Evolutionary conservation across 2,113 vertebrate genomes (phyloP), one percentile per base, ranked within the genome.

Genomic region (Rostratula benghalensis): DNA sequence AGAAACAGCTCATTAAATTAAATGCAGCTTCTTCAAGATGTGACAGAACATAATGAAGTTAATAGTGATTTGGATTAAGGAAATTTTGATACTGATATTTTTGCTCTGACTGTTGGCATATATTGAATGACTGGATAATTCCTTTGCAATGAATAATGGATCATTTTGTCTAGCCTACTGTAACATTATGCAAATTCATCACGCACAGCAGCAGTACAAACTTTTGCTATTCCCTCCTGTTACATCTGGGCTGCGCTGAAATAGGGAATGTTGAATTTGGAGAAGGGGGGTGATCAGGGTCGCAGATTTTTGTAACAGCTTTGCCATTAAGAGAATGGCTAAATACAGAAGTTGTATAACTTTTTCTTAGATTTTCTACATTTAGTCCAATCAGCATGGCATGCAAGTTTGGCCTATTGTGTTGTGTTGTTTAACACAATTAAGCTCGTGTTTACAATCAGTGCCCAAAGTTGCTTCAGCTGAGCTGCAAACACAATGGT

Each of bases 91-190:
- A 92, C 94, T 90, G 95, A 69, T 95, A 96, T 97, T 96, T 96
- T 95, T 94, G 64, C 87, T 95, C 85, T 97, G 81, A 95, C 87
- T 97, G 97, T 94, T 97, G 95, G 91, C 95, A 96, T 96, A 96
- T 95, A 93, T 89, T 95, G 96, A 97, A 93, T 96, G 96, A 97
- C 90, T 96, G 84, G 91, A 94, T 96, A 95, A 97, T 97, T 96
- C 76, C 94, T 93, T 95, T 96, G 93, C 94, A 95, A 96, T 97
- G 95, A 95, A 96, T 94, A 96, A 96, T 95, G 91, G 90, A 96
- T 96, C 92, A 94, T 94, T 96, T 95, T 97, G 96, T 97, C 96
- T 97, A 94, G 83, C 90, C 87, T 84, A 92, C 73, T 91, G 83
- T 96, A 95, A 81, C 90, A 85, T 89, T 96, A 96, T 96, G 96